Evolutionary conservation across 2,113 vertebrate genomes (phyloP).

Genomic region (Colinus virginianus): DNA sequence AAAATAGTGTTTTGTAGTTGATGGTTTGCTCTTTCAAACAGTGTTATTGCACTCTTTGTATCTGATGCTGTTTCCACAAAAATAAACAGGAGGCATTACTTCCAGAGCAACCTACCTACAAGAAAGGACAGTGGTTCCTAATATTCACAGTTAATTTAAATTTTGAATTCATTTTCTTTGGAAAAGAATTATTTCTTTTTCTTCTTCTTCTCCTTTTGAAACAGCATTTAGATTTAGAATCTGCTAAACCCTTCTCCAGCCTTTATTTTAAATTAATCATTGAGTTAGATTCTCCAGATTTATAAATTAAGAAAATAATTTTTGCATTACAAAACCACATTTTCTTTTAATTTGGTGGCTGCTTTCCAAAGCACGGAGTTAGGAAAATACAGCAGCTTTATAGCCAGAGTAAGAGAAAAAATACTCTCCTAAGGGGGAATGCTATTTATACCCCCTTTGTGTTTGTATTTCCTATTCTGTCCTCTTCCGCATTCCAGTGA

Average conservation of each 20-base stretch:
- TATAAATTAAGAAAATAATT: slow-evolving; percentile 3
- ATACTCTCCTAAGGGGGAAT: slow-evolving; percentile 50
- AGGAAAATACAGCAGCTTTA: slow-evolving; percentile 68
- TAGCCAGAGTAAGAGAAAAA: slow-evolving; percentile 65
- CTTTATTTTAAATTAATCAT: slow-evolving; percentile 16
- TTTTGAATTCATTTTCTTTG: background rate
- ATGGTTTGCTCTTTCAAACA: background rate
- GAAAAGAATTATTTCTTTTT: background rate
- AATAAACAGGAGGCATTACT: background rate
- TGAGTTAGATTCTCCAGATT: slow-evolving; percentile 20
- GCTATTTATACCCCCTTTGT: slow-evolving; percentile 74
- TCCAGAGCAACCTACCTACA: background rate
- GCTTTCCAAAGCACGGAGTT: slow-evolving; percentile 74
- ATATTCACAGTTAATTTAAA: background rate
- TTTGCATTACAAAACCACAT: slow-evolving; percentile 24
- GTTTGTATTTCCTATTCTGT: slow-evolving; percentile 65
- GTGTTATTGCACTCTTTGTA: background rate
- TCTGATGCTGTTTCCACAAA: background rate
- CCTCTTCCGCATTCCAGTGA: slow-evolving; percentile 24
- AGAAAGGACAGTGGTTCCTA: background rate
- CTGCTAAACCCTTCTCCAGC: background rate
- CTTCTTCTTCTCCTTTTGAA: background rate
- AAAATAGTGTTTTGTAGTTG: background rate
- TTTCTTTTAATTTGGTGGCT: slow-evolving; percentile 51
- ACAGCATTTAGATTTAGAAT: background rate